Evolutionary conservation across 2,888 invertebrate genomes (phyloP).

Genomic region (Margaritifera margaritifera): DNA sequence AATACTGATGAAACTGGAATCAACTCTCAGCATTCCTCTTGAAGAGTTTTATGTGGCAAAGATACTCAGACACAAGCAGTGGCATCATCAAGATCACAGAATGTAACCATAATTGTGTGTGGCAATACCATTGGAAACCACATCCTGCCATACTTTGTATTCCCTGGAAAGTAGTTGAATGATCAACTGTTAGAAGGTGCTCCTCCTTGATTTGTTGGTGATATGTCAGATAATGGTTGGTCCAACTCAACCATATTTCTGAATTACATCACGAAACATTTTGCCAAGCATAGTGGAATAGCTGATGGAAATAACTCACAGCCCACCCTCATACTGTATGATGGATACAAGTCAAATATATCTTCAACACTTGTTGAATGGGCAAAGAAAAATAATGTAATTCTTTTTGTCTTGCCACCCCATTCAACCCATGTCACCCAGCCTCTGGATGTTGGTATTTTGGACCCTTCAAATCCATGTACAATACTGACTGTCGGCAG

Average conservation of each 20-base stretch:
- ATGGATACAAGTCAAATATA: constrained; percentile 1
- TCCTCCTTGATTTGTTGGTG: constrained; percentile 1
- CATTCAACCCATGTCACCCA: background rate
- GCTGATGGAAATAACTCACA: background rate
- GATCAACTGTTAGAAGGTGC: no score
- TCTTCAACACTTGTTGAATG: background rate
- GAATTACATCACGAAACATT: background rate
- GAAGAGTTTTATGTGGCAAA: no score
- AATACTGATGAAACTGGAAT: no score
- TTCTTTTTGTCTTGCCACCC: constrained; percentile 1
- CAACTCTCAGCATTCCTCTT: no score
- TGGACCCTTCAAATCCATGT: no score
- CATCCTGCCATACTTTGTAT: constrained; percentile 2
- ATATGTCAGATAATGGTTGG: constrained; percentile 3
- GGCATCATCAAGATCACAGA: no score
- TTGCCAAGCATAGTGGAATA: background rate
- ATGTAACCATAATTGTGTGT: no score
- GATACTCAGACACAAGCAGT: background rate
- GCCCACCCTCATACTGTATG: background rate
- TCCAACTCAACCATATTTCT: background rate
- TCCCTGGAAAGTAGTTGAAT: constrained; percentile 2
- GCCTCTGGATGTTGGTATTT: no score
- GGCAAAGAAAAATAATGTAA: background rate
- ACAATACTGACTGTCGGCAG: no score
- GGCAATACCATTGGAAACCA: no score